Evolutionary conservation across 2,797 vertebrate genomes (phyloP), one percentile per base, ranked within the genome.

Genomic region (Aselliscus stoliczkanus): DNA sequence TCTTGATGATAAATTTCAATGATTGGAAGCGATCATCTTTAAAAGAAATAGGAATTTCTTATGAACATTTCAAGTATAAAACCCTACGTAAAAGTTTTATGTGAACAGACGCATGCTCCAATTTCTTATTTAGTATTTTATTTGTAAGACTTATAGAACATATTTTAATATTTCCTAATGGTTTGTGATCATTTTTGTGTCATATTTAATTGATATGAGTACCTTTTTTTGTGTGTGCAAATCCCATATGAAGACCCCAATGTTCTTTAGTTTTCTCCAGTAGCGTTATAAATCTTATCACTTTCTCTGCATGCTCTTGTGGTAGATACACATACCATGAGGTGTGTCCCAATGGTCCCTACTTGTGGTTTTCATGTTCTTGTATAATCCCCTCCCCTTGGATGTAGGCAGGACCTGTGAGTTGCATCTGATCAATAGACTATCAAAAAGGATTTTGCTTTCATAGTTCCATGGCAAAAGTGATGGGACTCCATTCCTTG

Each of bases 1-100:
- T 54, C 52, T 96, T 89, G 47, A 86, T 86, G 34, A 4, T 56
- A 93, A 92, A 50, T 96, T 97, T 87, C 23, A 97, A 91, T n/a
- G 91, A 87, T 58, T 89, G 3, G 7, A 96, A 69, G 31, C 60
- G 44, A 76, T 87, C 12, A 5, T 89, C 69, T 89, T 81, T 81
- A 94, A 91, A 94, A 93, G 56, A 17, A 76, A 89, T 88, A 91
- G 39, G 0, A 65, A 92, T 77, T 73, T 91, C 52, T 85, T 84
- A 25, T 93, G 83, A 93, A 72, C 70, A 89, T 89, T 91, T 94
- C 12, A 86, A 88, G 10, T 54, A 80, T 62, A 76, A 96, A 91
- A 77, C 2, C 17, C 52, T 37, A 82, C 29, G 21, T 70, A 89
- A 80, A 96, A 92, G 23, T 52, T 93, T 96, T 76, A 93, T 60